These are phyloP conservation scores for Pantala flavescens DNA, from an alignment of 1,140 invertebrate species.

Conservation along the genomic window DNA sequence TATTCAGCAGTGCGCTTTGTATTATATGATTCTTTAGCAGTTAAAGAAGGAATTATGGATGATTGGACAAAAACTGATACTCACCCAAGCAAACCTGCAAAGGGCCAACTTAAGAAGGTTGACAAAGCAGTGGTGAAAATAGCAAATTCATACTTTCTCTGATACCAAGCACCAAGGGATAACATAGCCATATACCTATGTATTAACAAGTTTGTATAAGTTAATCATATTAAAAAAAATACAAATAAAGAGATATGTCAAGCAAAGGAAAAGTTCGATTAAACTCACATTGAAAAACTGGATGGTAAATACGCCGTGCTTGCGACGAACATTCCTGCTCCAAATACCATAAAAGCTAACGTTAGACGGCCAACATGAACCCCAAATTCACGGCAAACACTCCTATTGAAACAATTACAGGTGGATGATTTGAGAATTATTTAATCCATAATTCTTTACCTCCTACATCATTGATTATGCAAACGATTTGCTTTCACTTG, in stretches of 20 bases:
- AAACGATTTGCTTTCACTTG: conserved; percentile 14
- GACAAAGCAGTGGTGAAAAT: conserved; percentile 74
- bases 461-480: not conserved
- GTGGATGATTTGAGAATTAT: not conserved
- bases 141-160: conserved; percentile 63
- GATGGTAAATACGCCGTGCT: conserved; percentile 86
- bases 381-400: conserved; percentile 80
- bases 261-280: not conserved
- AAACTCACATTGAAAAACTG: conserved; percentile 77
- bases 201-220: conserved; percentile 21
- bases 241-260: conserved; percentile 19
- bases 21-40: no score
- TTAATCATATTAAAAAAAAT: conserved; percentile 17
- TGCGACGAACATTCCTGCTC: conserved; percentile 85
- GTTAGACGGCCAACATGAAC: conserved; percentile 75
- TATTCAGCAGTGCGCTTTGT: no score
- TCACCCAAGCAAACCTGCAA: conserved; percentile 74
- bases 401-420: conserved; percentile 44
- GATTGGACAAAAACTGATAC: no score
- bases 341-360: conserved; percentile 70
- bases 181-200: conserved; percentile 58
- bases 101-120: conserved; percentile 78
- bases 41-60: no score
- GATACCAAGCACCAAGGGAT: conserved; percentile 79
- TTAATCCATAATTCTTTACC: no score